Conservation (phyloP, 2,113 vertebrate genomes). For the Ageneiosus marmoratus region DNA sequence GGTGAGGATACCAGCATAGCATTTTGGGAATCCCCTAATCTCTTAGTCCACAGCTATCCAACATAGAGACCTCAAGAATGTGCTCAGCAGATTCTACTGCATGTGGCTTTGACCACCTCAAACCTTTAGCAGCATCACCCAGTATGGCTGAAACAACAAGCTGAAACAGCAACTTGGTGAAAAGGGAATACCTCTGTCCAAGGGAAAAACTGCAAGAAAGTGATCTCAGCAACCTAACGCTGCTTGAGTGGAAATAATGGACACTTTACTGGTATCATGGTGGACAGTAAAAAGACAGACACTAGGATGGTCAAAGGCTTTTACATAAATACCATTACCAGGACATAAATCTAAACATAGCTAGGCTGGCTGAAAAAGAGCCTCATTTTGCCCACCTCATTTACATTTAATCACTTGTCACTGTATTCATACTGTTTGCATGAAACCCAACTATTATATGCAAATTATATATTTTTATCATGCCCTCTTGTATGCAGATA, state of each 20-base stretch:
- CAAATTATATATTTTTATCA: background rate
- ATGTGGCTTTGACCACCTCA: conserved; percentile 1
- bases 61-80: conserved; percentile 11
- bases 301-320: background rate
- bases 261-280: too few relatives aligned
- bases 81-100: conserved; percentile 5
- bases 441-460: background rate
- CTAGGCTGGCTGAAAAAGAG: background rate
- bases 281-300: background rate
- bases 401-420: background rate
- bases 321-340: background rate
- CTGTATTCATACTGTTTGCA: background rate
- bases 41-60: background rate
- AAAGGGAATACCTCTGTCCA: background rate
- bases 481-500: background rate
- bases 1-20: background rate
- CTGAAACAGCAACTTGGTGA: background rate
- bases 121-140: background rate
- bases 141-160: conserved; percentile 14
- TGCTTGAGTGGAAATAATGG: background rate
- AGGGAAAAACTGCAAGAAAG: background rate
- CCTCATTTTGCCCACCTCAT: background rate
- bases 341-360: background rate
- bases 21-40: conserved; percentile 2
- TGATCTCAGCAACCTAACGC: background rate